Evolutionary conservation across 2,113 vertebrate species (phyloP), one percentile per base, ranked within the genome.

Genomic region (Xenopus tropicalis): DNA sequence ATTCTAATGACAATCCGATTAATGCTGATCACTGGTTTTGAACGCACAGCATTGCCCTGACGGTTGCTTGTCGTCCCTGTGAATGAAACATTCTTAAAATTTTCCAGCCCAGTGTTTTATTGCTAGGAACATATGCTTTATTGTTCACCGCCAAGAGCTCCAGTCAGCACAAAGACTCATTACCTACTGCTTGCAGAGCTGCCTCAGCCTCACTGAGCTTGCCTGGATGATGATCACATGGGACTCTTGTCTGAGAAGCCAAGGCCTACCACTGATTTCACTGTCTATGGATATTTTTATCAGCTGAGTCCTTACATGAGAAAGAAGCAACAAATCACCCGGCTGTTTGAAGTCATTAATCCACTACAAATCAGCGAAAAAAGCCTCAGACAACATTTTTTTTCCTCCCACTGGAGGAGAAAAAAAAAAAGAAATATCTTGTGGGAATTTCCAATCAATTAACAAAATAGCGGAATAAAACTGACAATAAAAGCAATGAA

Each of bases 91-190:
- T 90, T 88, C 91, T 86, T 79, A 82, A 82, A 46, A 89, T 94
- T 91, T 91, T 89, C 90, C 89, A 91, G 88, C 86, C 78, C 90
- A 80, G 89, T 86, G 87, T 89, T 92, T 90, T 91, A 92, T 89
- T 92, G 91, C 88, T 80, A 81, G 86, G 90, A 93, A 88, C 93
- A 90, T 94, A 93, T 94, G 94, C 91, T 94, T 95, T 94, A 94
- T 91, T 94, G 93, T 94, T 93, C 92, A 91, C 87, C 83, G 88
- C 90, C 82, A 89, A 91, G 89, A 93, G 92, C 90, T 88, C 87
- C 82, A 79, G 89, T 89, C 88, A 88, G 93, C 94, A 99, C 96
- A 98, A 98, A 98, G 96, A 90, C 95, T 96, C 96, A 95, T 97
- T 96, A 96, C 94, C 92, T 92, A 93, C 89, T 93, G 94, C 93